Conservation (phyloP, 2,797 vertebrate species). For the Notamacropus eugenii region DNA sequence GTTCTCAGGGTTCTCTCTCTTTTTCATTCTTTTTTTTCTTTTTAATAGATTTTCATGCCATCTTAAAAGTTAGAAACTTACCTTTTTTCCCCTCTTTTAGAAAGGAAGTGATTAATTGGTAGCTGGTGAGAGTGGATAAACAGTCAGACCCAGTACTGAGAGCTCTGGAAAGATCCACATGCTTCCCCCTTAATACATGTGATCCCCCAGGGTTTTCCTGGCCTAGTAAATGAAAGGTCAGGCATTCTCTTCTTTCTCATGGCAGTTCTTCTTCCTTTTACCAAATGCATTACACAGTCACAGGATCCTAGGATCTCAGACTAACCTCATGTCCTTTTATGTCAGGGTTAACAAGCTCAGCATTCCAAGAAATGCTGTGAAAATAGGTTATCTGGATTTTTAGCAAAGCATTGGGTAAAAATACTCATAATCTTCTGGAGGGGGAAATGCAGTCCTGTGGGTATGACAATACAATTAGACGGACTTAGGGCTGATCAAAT, state of each 20-base stretch:
- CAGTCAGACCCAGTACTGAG: neutral
- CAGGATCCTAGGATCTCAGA: neutral
- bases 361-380: neutral
- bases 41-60: neutral
- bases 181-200: neutral
- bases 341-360: neutral
- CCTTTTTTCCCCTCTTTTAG: neutral
- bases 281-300: neutral
- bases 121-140: neutral
- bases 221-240: neutral
- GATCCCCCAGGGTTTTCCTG: neutral
- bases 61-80: slow-evolving; percentile 44
- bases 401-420: neutral
- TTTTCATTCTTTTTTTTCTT: neutral
- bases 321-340: neutral
- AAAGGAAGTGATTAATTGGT: slow-evolving; percentile 42
- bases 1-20: neutral
- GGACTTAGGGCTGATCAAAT: neutral
- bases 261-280: neutral
- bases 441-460: neutral
- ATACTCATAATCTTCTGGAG: neutral
- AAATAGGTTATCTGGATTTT: neutral
- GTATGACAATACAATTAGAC: neutral
- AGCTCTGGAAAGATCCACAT: neutral
- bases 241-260: neutral